phyloP scores from a whole-genome alignment of 2,888 invertebrate species.

The Drosophila anceps region DNA sequence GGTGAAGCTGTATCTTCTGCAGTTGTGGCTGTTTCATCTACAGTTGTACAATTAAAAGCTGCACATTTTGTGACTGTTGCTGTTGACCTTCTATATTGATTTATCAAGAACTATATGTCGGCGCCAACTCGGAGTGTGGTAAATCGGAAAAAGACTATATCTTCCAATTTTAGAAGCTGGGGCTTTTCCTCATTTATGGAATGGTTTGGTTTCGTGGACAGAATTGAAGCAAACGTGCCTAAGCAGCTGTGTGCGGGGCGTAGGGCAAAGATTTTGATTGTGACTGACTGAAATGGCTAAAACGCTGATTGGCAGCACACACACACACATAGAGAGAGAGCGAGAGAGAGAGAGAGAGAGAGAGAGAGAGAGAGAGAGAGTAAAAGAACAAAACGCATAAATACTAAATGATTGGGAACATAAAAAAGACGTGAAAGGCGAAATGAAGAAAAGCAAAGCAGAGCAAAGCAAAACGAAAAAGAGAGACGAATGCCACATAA shows the following conservation, averaged over 20 bases:
- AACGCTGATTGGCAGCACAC: slow-evolving; percentile 48
- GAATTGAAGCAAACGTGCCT: slow-evolving; percentile 14
- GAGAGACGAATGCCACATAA: slow-evolving; percentile 33
- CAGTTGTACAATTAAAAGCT: no score
- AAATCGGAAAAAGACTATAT: no score
- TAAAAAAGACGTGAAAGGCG: slow-evolving; percentile 38
- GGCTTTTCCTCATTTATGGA: neutral
- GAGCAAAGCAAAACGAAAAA: neutral
- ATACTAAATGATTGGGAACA: slow-evolving; percentile 77
- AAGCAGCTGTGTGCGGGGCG: neutral
- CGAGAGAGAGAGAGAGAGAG: slow-evolving; percentile 9
- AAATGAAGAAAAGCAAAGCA: neutral
- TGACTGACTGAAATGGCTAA: slow-evolving; percentile 42
- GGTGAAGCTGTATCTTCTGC: no score
- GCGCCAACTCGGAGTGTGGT: no score
- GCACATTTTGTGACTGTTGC: no score
- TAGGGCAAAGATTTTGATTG: slow-evolving; percentile 2
- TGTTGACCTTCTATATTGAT: no score
- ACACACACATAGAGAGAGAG: neutral
- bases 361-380: slow-evolving; percentile 19
- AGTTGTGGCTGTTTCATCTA: no score
- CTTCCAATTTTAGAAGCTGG: no score
- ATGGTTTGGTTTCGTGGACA: neutral
- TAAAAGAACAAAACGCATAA: slow-evolving; percentile 70
- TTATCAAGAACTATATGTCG: no score